Conservation (phyloP, 2,113 vertebrate genomes). For the Pangasianodon hypophthalmus region DNA sequence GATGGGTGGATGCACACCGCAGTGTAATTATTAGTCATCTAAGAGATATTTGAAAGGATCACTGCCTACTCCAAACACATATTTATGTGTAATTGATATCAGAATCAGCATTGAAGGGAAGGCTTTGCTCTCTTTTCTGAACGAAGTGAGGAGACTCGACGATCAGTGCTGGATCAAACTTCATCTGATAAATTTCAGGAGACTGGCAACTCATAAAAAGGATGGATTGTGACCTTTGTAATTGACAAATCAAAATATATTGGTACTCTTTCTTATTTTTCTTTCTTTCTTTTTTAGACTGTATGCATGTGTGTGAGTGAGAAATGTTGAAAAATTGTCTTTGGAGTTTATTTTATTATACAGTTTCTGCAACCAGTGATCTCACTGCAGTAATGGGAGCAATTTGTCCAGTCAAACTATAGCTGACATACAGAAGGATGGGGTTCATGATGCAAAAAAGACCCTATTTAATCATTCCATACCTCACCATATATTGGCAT, state of each 20-base stretch:
- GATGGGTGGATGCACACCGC: neutral
- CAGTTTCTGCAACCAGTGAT: neutral
- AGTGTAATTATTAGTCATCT: slow-evolving; percentile 23
- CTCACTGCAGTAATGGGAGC: neutral
- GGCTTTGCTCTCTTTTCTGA: neutral
- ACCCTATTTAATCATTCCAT: neutral
- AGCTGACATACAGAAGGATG: neutral
- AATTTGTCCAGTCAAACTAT: neutral
- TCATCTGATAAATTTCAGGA: neutral
- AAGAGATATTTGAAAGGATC: slow-evolving; percentile 58
- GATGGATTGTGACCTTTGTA: slow-evolving; percentile 21
- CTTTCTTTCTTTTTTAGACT: neutral
- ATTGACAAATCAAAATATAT: slow-evolving; percentile 1
- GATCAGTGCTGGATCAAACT: neutral
- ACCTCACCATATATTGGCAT: slow-evolving; percentile 4
- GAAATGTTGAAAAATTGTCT: neutral
- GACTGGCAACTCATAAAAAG: slow-evolving; percentile 4
- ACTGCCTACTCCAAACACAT: slow-evolving; percentile 62
- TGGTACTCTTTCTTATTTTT: slow-evolving; percentile 21
- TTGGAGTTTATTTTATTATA: neutral
- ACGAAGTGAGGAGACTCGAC: neutral
- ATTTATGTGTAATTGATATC: neutral
- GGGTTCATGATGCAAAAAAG: neutral
- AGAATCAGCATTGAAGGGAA: neutral
- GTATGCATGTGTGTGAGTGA: slow-evolving; percentile 42